These are phyloP conservation scores for Caenorhabditis zanzibari DNA, from an alignment of 2,888 invertebrate genomes.

Conservation along the genomic window DNA sequence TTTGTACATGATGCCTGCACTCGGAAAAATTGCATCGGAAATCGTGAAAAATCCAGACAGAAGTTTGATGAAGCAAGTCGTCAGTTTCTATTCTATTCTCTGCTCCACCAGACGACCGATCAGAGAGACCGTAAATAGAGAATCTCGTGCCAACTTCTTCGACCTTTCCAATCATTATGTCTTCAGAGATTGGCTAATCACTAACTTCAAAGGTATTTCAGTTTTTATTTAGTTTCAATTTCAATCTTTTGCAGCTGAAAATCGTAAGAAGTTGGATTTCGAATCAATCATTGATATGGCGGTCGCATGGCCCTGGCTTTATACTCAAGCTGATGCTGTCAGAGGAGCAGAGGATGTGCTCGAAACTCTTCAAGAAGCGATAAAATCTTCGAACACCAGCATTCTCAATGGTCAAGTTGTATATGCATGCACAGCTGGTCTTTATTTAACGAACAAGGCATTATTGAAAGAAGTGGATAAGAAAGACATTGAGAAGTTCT, in stretches of 20 bases:
- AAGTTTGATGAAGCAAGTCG: slow-evolving; percentile 28
- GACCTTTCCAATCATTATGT: slow-evolving; percentile 56
- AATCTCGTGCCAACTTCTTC: slow-evolving; percentile 56
- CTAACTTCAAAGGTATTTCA: slow-evolving; percentile 32
- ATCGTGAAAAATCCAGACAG: slow-evolving; percentile 41
- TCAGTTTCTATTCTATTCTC: slow-evolving; percentile 59
- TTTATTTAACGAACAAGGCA: slow-evolving; percentile 35
- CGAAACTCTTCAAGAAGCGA: slow-evolving; percentile 5
- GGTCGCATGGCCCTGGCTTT: slow-evolving; percentile 72
- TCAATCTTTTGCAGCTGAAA: slow-evolving; percentile 18
- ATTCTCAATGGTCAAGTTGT: slow-evolving; percentile 51
- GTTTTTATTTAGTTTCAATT: no score
- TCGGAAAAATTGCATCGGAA: slow-evolving; percentile 70
- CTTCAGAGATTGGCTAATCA: slow-evolving; percentile 56
- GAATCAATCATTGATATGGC: slow-evolving; percentile 49
- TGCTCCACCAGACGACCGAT: slow-evolving; percentile 56
- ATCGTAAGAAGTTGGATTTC: neutral
- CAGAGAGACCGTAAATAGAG: slow-evolving; percentile 43
- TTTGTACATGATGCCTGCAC: slow-evolving; percentile 73
- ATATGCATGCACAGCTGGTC: slow-evolving; percentile 42
- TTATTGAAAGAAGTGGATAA: slow-evolving; percentile 43
- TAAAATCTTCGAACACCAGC: neutral
- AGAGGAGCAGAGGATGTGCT: slow-evolving; percentile 61
- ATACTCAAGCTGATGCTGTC: slow-evolving; percentile 48
- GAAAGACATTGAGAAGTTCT: slow-evolving; percentile 47